Evolutionary conservation across 2,888 invertebrate species (phyloP).

Genomic region (Rhopalosiphum nymphaeae): DNA sequence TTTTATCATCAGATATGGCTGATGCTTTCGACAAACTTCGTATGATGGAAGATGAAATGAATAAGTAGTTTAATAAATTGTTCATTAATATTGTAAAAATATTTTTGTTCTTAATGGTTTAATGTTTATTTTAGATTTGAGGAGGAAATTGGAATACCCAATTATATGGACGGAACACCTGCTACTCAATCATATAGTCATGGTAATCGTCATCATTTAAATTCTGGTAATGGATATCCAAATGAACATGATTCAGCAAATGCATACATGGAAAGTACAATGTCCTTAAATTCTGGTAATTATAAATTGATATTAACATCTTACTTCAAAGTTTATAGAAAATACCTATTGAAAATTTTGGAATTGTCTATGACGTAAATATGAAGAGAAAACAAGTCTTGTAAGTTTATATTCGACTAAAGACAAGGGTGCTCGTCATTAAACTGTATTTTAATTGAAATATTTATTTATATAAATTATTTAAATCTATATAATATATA

Average conservation of each 20-base stretch:
- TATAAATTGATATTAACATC: neutral
- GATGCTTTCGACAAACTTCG: constrained; percentile 74
- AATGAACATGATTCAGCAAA: constrained; percentile 54
- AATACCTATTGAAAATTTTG: neutral
- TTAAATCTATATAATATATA: neutral
- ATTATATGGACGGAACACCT: constrained; percentile 72
- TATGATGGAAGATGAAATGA: constrained; percentile 94
- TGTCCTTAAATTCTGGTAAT: constrained; percentile 66
- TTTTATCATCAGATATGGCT: constrained; percentile 28
- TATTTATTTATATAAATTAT: neutral
- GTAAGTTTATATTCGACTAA: constrained; percentile 9
- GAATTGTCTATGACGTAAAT: neutral
- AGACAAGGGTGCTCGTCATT: constrained; percentile 5
- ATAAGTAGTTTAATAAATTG: constrained; percentile 75
- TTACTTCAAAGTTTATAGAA: neutral
- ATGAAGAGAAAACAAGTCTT: constrained; percentile 14
- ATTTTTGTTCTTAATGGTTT: neutral
- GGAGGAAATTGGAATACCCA: constrained; percentile 82
- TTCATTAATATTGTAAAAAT: neutral
- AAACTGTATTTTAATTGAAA: neutral
- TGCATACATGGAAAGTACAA: constrained; percentile 40
- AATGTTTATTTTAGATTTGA: constrained; percentile 78
- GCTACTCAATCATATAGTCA: constrained; percentile 81
- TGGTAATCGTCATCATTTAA: constrained; percentile 71
- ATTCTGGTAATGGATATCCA: constrained; percentile 18